phyloP scores from a whole-genome alignment of 2,113 vertebrate species.

The Poecile atricapillus region DNA sequence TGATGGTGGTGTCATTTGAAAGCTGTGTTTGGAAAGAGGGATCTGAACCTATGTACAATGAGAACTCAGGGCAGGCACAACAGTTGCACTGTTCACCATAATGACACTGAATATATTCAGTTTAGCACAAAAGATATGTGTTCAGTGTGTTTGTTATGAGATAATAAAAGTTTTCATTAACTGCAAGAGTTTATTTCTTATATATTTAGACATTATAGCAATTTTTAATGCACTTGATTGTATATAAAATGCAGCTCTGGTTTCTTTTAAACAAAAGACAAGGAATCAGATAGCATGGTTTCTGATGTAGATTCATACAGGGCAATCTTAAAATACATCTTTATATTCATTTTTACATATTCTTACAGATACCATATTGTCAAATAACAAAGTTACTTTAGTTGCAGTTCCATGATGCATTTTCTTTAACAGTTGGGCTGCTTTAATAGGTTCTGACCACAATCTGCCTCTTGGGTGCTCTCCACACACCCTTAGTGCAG shows the following conservation, averaged over 20 bases:
- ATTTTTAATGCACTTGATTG: background rate
- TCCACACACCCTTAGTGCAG: background rate
- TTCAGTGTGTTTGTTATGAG: background rate
- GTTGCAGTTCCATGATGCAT: background rate
- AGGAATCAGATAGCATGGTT: background rate
- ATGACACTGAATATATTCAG: background rate
- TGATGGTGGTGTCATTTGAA: background rate
- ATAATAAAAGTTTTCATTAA: background rate
- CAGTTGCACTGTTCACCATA: background rate
- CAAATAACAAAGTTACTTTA: background rate
- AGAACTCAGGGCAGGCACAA: background rate
- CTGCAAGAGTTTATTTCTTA: background rate
- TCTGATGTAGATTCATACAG: background rate
- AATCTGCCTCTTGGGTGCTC: background rate
- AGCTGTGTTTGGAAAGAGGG: background rate
- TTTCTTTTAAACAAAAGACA: background rate
- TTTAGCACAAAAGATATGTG: background rate
- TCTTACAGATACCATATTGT: background rate
- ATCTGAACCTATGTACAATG: rapidly evolving
- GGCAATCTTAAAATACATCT: background rate
- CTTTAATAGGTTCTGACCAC: background rate
- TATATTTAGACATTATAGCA: background rate
- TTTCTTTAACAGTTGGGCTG: background rate
- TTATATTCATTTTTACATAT: background rate
- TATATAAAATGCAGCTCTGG: background rate